Conservation (phyloP, 2,113 vertebrate genomes). For the Cyphomyrus discorhynchus region DNA sequence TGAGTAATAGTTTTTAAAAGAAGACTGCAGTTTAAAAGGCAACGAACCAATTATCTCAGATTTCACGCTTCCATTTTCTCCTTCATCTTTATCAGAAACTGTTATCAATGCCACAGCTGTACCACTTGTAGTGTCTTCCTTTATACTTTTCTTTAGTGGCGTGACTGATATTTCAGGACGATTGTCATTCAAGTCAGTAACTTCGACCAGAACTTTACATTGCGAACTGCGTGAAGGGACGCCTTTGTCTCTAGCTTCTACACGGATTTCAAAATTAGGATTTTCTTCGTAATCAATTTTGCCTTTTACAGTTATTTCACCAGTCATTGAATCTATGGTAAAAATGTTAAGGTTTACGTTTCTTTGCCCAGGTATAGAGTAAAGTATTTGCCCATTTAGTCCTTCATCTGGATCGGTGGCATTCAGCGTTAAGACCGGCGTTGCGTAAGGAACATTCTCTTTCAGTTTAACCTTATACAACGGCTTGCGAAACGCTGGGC, state of each 20-base stretch:
- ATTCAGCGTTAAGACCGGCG: background rate
- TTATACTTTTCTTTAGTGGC: constrained; percentile 39
- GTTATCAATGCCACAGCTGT: constrained; percentile 48
- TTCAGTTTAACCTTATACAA: constrained; percentile 2
- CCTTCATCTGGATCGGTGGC: background rate
- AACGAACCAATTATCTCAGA: constrained; percentile 32
- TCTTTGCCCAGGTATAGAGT: background rate
- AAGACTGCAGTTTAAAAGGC: constrained; percentile 42
- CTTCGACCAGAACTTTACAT: constrained; percentile 47
- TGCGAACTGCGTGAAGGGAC: constrained; percentile 37
- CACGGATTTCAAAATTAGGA: constrained; percentile 37
- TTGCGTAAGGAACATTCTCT: background rate
- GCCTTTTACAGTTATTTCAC: constrained; percentile 42
- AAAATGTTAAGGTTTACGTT: constrained; percentile 32
- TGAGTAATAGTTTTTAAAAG: constrained; percentile 10
- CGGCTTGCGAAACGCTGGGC: background rate
- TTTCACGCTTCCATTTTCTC: constrained; percentile 42
- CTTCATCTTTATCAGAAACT: constrained; percentile 42
- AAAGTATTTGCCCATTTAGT: background rate
- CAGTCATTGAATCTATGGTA: constrained; percentile 41
- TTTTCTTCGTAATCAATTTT: constrained; percentile 64
- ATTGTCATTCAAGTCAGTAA: constrained; percentile 42
- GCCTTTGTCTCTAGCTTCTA: constrained; percentile 54
- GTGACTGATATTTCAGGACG: constrained; percentile 19
- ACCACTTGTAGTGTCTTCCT: constrained; percentile 40